Conservation (phyloP, 2,797 vertebrate species). For the Phalanger gymnotis region DNA sequence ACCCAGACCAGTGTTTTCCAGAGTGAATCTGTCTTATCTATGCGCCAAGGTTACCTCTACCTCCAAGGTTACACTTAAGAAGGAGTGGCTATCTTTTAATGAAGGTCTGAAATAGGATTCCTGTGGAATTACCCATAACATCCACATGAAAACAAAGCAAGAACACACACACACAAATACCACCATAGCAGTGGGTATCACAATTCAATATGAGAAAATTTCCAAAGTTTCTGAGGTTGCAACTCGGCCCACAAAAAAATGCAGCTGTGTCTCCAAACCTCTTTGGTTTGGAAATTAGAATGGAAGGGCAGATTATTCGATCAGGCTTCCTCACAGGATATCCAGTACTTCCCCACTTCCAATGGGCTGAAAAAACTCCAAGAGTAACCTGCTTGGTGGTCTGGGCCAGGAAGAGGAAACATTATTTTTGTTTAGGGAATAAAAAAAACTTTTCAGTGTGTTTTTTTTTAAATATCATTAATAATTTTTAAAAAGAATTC, state of each 20-base stretch:
- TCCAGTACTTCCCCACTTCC: conserved; percentile 63
- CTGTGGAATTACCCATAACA: conserved; percentile 46
- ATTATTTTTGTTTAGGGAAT: conserved; percentile 58
- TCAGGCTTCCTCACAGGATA: conserved; percentile 62
- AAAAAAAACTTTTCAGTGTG: conserved; percentile 52
- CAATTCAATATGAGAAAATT: conserved; percentile 55
- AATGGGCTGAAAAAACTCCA: conserved; percentile 53
- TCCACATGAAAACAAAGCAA: conserved; percentile 51
- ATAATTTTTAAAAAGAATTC: conserved; percentile 46
- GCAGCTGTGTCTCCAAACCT: conserved; percentile 69
- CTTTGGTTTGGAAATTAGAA: conserved; percentile 74
- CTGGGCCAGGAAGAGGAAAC: conserved; percentile 47
- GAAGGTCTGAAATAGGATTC: conserved; percentile 55
- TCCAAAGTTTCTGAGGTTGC: conserved; percentile 76
- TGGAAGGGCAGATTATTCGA: conserved; percentile 56
- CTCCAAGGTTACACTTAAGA: conserved; percentile 45
- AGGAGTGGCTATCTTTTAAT: conserved; percentile 40
- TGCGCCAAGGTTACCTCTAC: conserved; percentile 43
- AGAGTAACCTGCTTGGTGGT: conserved; percentile 53
- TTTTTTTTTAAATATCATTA: conserved; percentile 50
- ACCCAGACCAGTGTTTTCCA: neutral
- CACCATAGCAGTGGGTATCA: conserved; percentile 45
- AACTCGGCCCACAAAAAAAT: conserved; percentile 76
- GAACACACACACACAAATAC: conserved; percentile 50
- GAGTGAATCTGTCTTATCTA: conserved; percentile 13